phyloP scores from a whole-genome alignment of 2,797 vertebrate genomes.

The Synaphobranchus kaupii region DNA sequence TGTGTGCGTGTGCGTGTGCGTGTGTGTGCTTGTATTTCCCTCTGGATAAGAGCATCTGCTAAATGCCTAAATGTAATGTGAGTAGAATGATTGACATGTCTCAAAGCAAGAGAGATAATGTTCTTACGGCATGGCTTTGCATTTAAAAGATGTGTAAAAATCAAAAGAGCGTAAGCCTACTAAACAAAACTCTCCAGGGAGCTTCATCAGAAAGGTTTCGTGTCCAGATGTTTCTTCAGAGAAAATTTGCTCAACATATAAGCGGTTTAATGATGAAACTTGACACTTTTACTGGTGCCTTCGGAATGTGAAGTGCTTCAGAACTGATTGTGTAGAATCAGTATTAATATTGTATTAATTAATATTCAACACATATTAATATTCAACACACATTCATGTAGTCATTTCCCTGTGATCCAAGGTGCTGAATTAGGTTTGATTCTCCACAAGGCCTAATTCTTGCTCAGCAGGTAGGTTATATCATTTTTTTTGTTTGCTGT shows the following conservation, averaged over 20 bases:
- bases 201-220: not conserved
- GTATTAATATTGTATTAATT: too few species aligned
- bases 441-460: not conserved
- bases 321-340: not conserved
- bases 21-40: not conserved
- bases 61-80: slow-evolving; percentile 22
- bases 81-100: not conserved
- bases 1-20: not conserved
- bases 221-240: not conserved
- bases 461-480: not conserved
- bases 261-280: too few species aligned
- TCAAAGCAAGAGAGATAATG: not conserved
- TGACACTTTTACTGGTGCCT: not conserved
- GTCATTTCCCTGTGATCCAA: not conserved
- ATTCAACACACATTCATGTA: not conserved
- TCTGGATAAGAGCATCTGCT: not conserved
- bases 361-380: too few species aligned
- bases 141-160: not conserved
- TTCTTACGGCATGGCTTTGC: not conserved
- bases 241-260: not conserved
- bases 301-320: not conserved
- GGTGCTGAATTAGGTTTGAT: not conserved
- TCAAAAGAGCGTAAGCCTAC: not conserved
- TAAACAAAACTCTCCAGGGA: not conserved
- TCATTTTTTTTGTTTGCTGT: not conserved